Evolutionary conservation across 1,140 invertebrate genomes (phyloP).

Genomic region (Aleiodes sp.): DNA sequence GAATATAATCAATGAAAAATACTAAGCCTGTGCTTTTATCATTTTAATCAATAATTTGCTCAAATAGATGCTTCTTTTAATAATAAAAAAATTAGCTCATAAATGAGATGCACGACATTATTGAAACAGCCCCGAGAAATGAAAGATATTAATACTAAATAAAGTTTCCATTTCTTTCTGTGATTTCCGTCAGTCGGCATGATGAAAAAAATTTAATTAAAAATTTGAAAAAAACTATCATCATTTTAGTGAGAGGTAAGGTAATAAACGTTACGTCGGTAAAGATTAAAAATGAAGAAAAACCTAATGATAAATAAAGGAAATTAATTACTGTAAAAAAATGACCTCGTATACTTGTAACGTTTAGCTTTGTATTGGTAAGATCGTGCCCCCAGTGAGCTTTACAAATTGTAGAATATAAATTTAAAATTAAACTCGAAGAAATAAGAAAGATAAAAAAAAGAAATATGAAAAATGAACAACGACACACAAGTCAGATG

Average conservation of each 20-base stretch:
- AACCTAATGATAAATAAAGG: slow-evolving; percentile 34
- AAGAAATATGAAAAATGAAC: slow-evolving; percentile 6
- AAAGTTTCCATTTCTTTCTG: neutral
- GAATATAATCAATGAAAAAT: neutral
- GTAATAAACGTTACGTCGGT: slow-evolving; percentile 58
- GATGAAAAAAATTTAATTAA: neutral
- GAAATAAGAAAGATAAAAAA: slow-evolving; percentile 23
- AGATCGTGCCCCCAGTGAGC: slow-evolving; percentile 56
- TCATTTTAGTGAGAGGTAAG: slow-evolving; percentile 52
- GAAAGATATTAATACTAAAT: no score
- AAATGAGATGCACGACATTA: neutral
- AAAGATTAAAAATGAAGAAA: slow-evolving; percentile 53
- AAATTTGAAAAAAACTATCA: slow-evolving; percentile 36
- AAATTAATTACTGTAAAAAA: slow-evolving; percentile 42
- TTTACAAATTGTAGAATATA: slow-evolving; percentile 27
- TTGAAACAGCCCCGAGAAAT: no score
- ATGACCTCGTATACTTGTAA: slow-evolving; percentile 53
- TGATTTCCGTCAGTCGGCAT: neutral
- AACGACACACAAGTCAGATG: slow-evolving; percentile 14
- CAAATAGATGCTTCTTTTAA: no score
- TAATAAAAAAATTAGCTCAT: neutral
- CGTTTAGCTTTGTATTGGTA: slow-evolving; percentile 66
- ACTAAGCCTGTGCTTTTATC: neutral
- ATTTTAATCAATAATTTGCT: neutral
- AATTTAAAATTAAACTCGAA: slow-evolving; percentile 22